Conservation (phyloP, 2,797 vertebrate species). For the Acrossocheilus fasciatus region DNA sequence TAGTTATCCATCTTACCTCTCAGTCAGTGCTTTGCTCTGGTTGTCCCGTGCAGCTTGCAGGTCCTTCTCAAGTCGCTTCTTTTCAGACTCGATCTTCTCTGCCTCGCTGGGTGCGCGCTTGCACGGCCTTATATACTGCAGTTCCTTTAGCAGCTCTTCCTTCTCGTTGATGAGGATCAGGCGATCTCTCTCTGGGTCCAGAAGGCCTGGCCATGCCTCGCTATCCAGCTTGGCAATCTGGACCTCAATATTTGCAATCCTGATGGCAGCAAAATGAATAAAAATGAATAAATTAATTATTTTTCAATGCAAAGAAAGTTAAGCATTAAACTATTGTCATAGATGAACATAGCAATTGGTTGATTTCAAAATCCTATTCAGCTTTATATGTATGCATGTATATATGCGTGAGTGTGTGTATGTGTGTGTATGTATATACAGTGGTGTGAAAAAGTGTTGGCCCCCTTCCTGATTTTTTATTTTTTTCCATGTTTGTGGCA, state of each 20-base stretch:
- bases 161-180: slow-evolving; percentile 97
- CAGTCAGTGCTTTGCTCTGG: slow-evolving; percentile 95
- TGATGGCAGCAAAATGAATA: slow-evolving; percentile 59
- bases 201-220: slow-evolving; percentile 94
- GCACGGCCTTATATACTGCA: slow-evolving; percentile 88
- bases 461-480: too few species aligned
- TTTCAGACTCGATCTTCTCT: slow-evolving; percentile 88
- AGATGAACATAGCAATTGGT: neutral
- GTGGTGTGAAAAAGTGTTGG: too few species aligned
- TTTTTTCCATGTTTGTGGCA: too few species aligned
- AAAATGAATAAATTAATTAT: too few species aligned
- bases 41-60: slow-evolving; percentile 91
- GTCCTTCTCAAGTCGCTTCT: slow-evolving; percentile 90
- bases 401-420: too few species aligned
- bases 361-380: too few species aligned
- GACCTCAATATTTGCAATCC: slow-evolving; percentile 95
- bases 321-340: neutral
- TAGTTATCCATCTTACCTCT: slow-evolving; percentile 79
- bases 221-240: slow-evolving; percentile 95
- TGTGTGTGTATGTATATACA: too few species aligned
- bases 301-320: neutral
- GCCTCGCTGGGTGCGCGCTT: slow-evolving; percentile 87
- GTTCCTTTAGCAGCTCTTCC: slow-evolving; percentile 96
- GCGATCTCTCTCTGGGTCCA: slow-evolving; percentile 94
- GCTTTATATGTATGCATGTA: too few species aligned